phyloP scores from a whole-genome alignment of 2,797 vertebrate species.

The Vireo griseus region DNA sequence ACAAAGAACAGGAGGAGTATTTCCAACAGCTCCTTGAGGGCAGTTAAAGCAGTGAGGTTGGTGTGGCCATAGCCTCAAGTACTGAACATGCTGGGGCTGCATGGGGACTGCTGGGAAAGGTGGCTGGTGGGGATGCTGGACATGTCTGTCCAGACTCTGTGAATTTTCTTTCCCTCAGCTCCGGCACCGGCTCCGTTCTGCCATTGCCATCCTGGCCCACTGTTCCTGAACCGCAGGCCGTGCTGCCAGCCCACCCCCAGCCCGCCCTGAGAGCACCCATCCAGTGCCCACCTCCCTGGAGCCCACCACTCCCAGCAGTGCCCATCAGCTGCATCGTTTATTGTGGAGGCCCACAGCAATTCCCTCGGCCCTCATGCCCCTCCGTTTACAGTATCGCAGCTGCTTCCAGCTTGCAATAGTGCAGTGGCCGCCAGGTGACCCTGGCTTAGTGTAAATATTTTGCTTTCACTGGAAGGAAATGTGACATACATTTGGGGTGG shows the following conservation, averaged over 20 bases:
- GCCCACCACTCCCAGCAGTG: neutral
- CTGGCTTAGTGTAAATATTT: conserved; percentile 66
- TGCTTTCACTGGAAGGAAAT: conserved; percentile 63
- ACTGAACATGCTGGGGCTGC: accelerated
- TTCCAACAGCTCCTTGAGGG: neutral
- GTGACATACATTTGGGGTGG: conserved; percentile 55
- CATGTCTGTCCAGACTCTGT: accelerated
- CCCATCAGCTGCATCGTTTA: neutral
- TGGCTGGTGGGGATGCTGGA: neutral
- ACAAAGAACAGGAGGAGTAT: neutral
- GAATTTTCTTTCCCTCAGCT: neutral
- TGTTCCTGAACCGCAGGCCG: accelerated
- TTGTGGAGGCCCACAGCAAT: neutral
- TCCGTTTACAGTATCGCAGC: neutral
- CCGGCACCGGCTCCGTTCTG: accelerated
- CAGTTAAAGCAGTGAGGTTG: neutral
- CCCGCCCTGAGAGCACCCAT: accelerated
- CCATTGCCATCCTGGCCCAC: accelerated
- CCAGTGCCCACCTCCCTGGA: neutral
- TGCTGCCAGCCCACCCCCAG: neutral
- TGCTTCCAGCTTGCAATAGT: conserved; percentile 25
- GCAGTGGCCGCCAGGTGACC: conserved; percentile 41
- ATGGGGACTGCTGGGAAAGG: neutral
- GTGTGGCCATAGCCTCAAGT: neutral
- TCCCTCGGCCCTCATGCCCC: neutral